Base-by-base conservation (phyloP, 2,113 vertebrate species). In the Dipodomys stephensi region DNA sequence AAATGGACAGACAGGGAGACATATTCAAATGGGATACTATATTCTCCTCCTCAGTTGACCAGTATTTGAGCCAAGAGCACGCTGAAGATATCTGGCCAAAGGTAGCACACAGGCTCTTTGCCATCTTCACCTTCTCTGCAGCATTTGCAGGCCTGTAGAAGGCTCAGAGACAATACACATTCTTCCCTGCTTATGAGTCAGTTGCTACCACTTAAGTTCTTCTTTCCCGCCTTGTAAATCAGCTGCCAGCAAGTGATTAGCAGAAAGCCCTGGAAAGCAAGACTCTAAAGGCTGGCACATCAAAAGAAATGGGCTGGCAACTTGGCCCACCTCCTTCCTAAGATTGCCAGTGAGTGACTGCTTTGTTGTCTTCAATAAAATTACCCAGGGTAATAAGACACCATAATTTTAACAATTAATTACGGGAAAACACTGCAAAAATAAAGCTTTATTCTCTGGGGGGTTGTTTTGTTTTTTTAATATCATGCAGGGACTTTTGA, bases 391-490 rank as follows among this genome's bases (percentile, higher is more conserved):
- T 53, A 96, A 90, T 49, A 95, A 79, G 64, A 16, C 35, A 57
- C 91, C n/a, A 76, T 87, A 96, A 95, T 77, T 93, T 95, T 94
- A 95, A 80, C 69, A 94, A 88, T 93, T 88, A 84, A 79, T 83
- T 95, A 92, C 78, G 20, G 53, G 62, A 89, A 62, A 93, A 77
- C 27, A 87, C 22, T 57, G 39, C n/a, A 49, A 49, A 85, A 95
- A 94, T 35, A 82, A 94, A 80, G 39, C 25, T 35, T 89, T 65
- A 46, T 46, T 46, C 30, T 80, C 71, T 72, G 49, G 12, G 49
- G 49, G 49, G 8, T 49, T 49, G 39, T 39, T 39, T 39, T 39
- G 39, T 39, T 71, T 35, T 46, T 60, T 25, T 73, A 92, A 79
- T 6, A 72, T 15, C 44, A 73, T n/a, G 32, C 16, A 67, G 30